Percentiles rank a stretch among this genome's conserved stretches.
These are phyloP conservation scores for Enteromius treurensis DNA, from an alignment of 2,797 vertebrate species.

Conservation along the genomic window DNA sequence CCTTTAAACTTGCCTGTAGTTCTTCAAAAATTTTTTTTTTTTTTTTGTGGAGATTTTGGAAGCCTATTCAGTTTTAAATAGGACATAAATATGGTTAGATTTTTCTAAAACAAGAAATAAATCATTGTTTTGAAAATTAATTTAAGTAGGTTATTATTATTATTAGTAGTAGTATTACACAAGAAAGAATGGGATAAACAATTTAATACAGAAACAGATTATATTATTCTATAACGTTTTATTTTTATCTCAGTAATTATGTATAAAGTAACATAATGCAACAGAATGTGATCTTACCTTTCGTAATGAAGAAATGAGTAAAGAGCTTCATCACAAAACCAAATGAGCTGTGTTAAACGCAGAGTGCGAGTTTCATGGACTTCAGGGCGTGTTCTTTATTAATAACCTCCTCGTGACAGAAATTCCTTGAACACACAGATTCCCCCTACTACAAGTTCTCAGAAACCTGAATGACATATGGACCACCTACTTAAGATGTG, in stretches of 20 bases:
- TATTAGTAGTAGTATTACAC: background rate
- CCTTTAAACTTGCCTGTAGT: background rate
- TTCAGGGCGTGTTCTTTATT: background rate
- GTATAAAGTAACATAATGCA: background rate
- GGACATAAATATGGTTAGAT: background rate
- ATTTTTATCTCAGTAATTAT: background rate
- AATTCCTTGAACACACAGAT: background rate
- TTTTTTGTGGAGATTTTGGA: no score
- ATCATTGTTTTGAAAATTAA: no score
- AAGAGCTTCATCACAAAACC: background rate
- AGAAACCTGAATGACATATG: background rate
- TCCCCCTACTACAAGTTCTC: no score
- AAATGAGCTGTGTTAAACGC: background rate
- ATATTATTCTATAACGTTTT: no score
- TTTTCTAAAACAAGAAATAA: background rate
- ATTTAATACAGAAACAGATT: background rate
- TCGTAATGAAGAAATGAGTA: background rate
- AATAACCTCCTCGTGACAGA: background rate
- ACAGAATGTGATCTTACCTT: slow-evolving; percentile 3
- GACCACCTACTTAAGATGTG: background rate
- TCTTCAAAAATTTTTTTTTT: background rate
- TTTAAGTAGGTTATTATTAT: background rate
- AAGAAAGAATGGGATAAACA: background rate
- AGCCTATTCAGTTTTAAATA: background rate
- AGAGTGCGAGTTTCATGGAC: background rate